Base-by-base conservation (phyloP, 2,797 vertebrate genomes). In the Megaceryle alcyon region DNA sequence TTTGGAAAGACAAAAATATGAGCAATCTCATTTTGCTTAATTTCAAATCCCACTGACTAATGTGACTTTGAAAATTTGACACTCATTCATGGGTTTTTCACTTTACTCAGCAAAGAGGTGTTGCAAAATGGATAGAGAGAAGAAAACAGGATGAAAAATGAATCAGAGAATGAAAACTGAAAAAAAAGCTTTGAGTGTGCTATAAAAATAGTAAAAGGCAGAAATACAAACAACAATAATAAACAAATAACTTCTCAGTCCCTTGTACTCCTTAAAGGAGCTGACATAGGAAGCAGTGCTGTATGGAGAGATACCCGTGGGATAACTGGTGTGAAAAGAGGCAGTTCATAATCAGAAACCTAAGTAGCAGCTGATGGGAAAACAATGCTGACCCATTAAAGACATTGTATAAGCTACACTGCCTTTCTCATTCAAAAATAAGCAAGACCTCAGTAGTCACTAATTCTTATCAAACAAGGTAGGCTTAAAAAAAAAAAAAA, bases 31-130 rank as follows among this genome's bases (percentile, higher is more conserved):
- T 92, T 90, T 82, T 87, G 49, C 41, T 91, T 92, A n/a, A 86
- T 80, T 95, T 90, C 78, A 96, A 95, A 95, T 68, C 10, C 44
- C 60, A 68, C 60, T 82, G 64, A 90, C 83, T 86, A 91, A 82
- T 88, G 78, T 92, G 91, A 96, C 88, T 88, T 88, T 90, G 88
- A 95, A 95, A 92, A 92, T 75, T 88, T 84, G 68, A 86, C 65
- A 94, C 56, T 95, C 91, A 80, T 80, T 83, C 66, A 31, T 54
- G 23, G 60, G 75, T 94, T 96, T 59, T 96, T 88, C 68, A 61
- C 68, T 95, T 92, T 86, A 71, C 60, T 93, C 93, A 94, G 88
- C 66, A 73, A 8, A 70, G 35, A 60, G 25, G n/a, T 91, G 78
- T 43, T 53, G 16, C 9, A 72, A 91, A 66, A 96, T 86, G 82